Evolutionary conservation across 2,797 vertebrate genomes (phyloP).

Genomic region (Podarcis siculus): DNA sequence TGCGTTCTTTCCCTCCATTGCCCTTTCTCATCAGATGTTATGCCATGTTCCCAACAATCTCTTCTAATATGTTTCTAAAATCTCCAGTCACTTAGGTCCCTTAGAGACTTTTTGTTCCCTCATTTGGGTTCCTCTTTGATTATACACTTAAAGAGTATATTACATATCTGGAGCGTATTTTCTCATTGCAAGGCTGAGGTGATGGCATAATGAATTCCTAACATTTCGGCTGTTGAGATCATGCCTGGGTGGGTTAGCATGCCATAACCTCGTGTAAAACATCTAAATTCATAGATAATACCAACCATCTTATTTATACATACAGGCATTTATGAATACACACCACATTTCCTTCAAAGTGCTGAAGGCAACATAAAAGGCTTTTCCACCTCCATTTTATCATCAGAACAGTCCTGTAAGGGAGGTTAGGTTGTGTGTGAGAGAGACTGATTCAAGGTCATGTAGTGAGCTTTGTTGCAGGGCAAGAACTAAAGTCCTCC

Average conservation of each 20-base stretch:
- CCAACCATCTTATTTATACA: background rate
- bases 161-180: background rate
- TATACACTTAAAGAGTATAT: background rate
- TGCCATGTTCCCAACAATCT: slow-evolving; percentile 23
- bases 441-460: background rate
- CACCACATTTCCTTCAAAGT: background rate
- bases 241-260: background rate
- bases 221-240: background rate
- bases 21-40: slow-evolving; percentile 54
- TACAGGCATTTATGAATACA: no score
- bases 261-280: background rate
- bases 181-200: background rate
- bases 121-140: background rate
- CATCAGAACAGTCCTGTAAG: background rate
- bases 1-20: slow-evolving; percentile 30
- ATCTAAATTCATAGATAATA: background rate
- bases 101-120: background rate
- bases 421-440: background rate
- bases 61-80: background rate
- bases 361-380: background rate
- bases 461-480: background rate
- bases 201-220: background rate
- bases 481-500: background rate
- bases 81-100: background rate
- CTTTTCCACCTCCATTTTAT: background rate